Evolutionary conservation across 2,113 vertebrate species (phyloP), one percentile per base, ranked within the genome.

Genomic region (Rhea americana): DNA sequence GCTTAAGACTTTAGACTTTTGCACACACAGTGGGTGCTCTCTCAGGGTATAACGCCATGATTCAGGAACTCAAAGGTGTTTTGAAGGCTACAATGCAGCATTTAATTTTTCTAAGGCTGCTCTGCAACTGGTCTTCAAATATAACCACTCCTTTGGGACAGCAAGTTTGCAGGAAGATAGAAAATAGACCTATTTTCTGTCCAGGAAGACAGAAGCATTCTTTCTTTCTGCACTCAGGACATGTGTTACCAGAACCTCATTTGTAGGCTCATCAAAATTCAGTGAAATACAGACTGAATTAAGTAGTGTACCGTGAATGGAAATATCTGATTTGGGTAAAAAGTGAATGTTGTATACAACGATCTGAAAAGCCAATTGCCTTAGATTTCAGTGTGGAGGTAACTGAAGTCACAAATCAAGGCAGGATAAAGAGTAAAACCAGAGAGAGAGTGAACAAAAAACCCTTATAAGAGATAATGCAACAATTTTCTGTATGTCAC

Each of bases 401-500:
- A 91, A 14, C 47, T 65, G 45, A 87, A 71, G 18, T 26, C 82
- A 91, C 35, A 92, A 78, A 94, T 41, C 58, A 48, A 66, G 65
- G 53, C 12, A 78, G 48, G 20, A 92, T 32, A 68, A 90, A 53
- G 4, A 82, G 25, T 35, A 67, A 39, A 91, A 50, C 11, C 56
- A 39, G 13, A 90, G 32, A 65, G 84, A n/a, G 24, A 4, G 9
- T 7, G 37, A 70, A 43, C 22, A 39, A 8, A 25, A 76, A 89
- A 43, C 28, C 55, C 35, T 35, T 35, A 35, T 58, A 86, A 73
- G 19, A 55, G 67, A 70, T 47, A 95, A 92, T 2, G 6, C 17
- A 89, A 91, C 41, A 35, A 16, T 91, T 83, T 89, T 91, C 67
- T 86, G 72, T 76, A 78, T 25, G 55, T 66, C 87, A 91, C 41